These are phyloP conservation scores for Drosophila nigrodunni DNA, from an alignment of 1,140 invertebrate genomes.

Conservation along the genomic window DNA sequence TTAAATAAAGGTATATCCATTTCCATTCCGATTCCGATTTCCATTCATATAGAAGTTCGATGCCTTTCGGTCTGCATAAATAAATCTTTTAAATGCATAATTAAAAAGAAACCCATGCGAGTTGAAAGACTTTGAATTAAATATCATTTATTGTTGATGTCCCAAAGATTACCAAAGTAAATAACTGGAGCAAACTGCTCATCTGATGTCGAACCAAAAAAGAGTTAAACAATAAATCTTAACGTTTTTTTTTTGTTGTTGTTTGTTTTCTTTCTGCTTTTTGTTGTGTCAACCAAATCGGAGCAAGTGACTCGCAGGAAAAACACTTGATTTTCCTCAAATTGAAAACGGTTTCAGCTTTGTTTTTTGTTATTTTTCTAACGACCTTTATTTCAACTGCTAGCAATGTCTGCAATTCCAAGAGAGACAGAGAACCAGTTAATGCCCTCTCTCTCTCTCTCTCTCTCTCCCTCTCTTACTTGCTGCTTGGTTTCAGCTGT, in stretches of 20 bases:
- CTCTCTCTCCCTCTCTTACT: background rate
- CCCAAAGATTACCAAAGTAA: background rate
- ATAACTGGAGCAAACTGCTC: slow-evolving; percentile 19
- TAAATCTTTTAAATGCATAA: slow-evolving; percentile 34
- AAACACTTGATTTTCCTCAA: slow-evolving; percentile 69
- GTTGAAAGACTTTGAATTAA: slow-evolving; percentile 2
- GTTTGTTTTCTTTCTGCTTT: slow-evolving; percentile 29
- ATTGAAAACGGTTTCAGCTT: slow-evolving; percentile 41
- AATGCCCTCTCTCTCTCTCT: slow-evolving; percentile 9
- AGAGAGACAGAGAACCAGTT: slow-evolving; percentile 68
- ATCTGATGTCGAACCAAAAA: slow-evolving; percentile 45
- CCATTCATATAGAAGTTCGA: slow-evolving; percentile 11
- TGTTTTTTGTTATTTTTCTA: slow-evolving; percentile 26
- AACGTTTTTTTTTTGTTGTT: background rate
- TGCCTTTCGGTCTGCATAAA: slow-evolving; percentile 42
- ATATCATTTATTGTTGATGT: slow-evolving; percentile 18
- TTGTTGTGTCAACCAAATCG: slow-evolving; percentile 32
- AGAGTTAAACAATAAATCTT: slow-evolving; percentile 67
- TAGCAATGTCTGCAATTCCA: slow-evolving; percentile 68
- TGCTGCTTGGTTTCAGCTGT: slow-evolving; percentile 33
- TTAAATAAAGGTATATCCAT: slow-evolving; percentile 10
- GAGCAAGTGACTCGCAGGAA: slow-evolving; percentile 14
- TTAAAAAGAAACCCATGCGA: slow-evolving; percentile 7
- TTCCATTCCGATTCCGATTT: background rate
- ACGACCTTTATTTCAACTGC: slow-evolving; percentile 73